Evolutionary conservation across 1,140 invertebrate genomes (phyloP).

Genomic region (Bombus cullumanus): DNA sequence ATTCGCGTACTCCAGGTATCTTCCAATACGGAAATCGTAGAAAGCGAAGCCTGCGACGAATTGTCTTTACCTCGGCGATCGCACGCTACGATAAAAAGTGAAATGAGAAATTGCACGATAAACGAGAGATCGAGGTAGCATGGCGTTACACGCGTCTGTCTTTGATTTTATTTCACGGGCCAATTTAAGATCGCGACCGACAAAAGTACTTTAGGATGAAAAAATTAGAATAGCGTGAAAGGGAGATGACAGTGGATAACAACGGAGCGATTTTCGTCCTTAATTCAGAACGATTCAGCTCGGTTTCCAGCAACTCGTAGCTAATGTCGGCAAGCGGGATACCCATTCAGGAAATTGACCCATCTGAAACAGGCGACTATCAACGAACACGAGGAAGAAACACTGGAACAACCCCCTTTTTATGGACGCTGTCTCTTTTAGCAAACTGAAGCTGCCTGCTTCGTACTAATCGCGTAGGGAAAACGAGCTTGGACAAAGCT

Average conservation of each 20-base stretch:
- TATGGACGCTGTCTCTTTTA: conserved; percentile 30
- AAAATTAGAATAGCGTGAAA: conserved; percentile 54
- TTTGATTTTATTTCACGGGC: background rate
- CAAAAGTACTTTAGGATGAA: conserved; percentile 2
- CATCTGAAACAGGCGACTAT: conserved; percentile 52
- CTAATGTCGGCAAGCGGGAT: conserved; percentile 44
- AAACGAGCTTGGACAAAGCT: too few species aligned
- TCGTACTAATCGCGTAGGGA: background rate
- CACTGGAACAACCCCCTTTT: conserved; percentile 43
- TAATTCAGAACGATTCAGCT: conserved; percentile 54
- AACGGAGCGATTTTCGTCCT: conserved; percentile 65
- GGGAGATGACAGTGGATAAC: conserved; percentile 33
- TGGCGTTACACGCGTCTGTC: background rate
- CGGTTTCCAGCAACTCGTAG: conserved; percentile 47
- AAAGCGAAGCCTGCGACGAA: too few species aligned
- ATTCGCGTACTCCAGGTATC: too few species aligned
- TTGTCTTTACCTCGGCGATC: too few species aligned
- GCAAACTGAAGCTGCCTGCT: background rate
- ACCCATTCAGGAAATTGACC: conserved; percentile 70
- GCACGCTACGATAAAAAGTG: background rate
- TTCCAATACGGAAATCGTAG: too few species aligned
- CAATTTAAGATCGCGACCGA: background rate
- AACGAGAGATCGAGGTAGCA: background rate
- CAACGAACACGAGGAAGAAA: conserved; percentile 47
- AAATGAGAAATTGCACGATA: background rate